Evolutionary conservation across 1,140 invertebrate species (phyloP), one percentile per base, ranked within the genome.

Genomic region (Drosophila funebris): DNA sequence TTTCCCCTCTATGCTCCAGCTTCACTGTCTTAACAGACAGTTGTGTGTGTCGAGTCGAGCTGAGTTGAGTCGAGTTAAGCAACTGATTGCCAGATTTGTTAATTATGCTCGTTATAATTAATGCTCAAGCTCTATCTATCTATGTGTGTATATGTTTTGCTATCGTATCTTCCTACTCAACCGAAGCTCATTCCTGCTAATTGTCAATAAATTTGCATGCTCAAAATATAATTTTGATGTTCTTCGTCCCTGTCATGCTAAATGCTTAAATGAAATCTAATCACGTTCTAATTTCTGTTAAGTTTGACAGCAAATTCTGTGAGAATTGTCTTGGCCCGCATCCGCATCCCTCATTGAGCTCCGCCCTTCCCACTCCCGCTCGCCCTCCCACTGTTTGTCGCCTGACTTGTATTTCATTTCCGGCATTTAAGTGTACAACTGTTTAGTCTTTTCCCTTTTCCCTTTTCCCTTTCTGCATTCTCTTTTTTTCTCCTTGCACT

Each of bases 231-330:
- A 87, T 81, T 78, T 74, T 76, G 50, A 56, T 64, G 43, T 66
- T 14, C 14, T 27, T 39, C 18, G n/a, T 39, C 39, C 31, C 81
- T 85, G 77, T 87, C 82, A 74, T 71, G 69, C 70, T 81, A 74
- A 81, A 87, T 81, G 78, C 78, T 74, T 87, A 85, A 85, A 85
- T 87, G 78, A 87, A 85, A 85, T 87, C 81, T 87, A 85, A 85
- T 85, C 81, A 85, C 82, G 82, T 85, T 82, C 81, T 85, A 85
- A 85, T 85, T 81, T 87, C 78, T 68, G 82, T 81, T 85, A 68
- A 78, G 74, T 81, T 66, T 87, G 78, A 85, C 83, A 72, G 81
- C 70, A 66, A 85, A 53, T 85, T 69, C 48, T 71, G 58, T 36
- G 43, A 22, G 43, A 16, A 14, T 18, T 41, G 0, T 16, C 44